Conservation (phyloP, 2,888 invertebrate genomes). For the Dasysyrphus tricinctus region DNA sequence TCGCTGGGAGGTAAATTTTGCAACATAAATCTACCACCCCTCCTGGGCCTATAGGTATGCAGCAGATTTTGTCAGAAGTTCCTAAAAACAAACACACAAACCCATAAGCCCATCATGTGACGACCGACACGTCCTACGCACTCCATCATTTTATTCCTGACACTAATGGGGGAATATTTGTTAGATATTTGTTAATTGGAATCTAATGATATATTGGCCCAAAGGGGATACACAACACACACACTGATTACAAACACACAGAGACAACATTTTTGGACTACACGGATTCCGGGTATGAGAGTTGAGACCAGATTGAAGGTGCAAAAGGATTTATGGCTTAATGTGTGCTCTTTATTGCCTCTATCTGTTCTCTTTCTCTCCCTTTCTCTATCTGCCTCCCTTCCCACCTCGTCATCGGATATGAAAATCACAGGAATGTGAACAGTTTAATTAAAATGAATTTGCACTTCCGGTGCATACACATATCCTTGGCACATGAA, state of each 20-base stretch:
- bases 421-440: neutral
- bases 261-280: neutral
- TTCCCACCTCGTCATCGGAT: neutral
- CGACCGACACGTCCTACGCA: constrained; percentile 48
- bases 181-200: constrained; percentile 76
- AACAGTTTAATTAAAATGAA: constrained; percentile 69
- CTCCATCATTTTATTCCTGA: constrained; percentile 73
- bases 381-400: neutral
- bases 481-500: constrained; percentile 27
- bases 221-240: constrained; percentile 45
- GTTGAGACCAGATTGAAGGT: constrained; percentile 28
- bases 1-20: constrained; percentile 49
- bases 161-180: constrained; percentile 75
- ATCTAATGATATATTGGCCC: constrained; percentile 74
- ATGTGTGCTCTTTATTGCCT: constrained; percentile 65
- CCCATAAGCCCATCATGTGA: neutral
- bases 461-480: constrained; percentile 38
- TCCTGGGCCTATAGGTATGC: constrained; percentile 25
- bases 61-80: neutral
- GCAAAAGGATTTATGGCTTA: constrained; percentile 70
- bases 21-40: constrained; percentile 56
- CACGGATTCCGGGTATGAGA: neutral
- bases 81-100: neutral
- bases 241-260: neutral
- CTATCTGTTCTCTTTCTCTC: constrained; percentile 2